A percentile compares a stretch with the other conserved stretches of the same genome.
phyloP scores from a whole-genome alignment of 53 echinoderm and acorn worm genomes.

The Mesocentrotus franciscanus region DNA sequence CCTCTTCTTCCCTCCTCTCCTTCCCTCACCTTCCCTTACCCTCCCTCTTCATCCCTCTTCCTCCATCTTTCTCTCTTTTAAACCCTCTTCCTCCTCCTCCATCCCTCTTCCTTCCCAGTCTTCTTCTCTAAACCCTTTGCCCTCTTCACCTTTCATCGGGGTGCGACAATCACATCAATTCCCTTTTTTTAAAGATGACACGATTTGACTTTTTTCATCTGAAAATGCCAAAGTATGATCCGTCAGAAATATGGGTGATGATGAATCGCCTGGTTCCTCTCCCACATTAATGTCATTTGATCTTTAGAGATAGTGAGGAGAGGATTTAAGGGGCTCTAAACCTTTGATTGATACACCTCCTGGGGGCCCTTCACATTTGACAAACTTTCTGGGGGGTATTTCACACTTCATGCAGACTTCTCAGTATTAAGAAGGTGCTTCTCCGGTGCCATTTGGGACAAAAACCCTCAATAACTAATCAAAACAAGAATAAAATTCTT shows the following conservation, averaged over 20 bases:
- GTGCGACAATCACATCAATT: neutral
- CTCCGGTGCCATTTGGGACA: neutral
- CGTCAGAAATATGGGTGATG: conserved; percentile 21
- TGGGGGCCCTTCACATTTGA: conserved; percentile 40
- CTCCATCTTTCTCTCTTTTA: neutral
- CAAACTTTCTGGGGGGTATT: conserved; percentile 16
- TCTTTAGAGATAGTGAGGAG: conserved; percentile 32
- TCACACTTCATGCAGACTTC: neutral
- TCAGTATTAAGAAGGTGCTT: neutral
- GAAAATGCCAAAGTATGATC: conserved; percentile 11
- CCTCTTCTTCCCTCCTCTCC: neutral
- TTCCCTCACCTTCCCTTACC: neutral
- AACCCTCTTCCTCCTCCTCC: neutral
- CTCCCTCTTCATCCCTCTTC: neutral
- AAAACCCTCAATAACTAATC: neutral
- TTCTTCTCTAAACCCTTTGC: neutral
- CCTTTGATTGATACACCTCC: conserved; percentile 41
- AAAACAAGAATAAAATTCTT: neutral
- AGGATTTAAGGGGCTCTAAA: conserved; percentile 22
- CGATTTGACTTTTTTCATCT: neutral
- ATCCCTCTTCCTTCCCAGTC: neutral
- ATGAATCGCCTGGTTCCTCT: conserved; percentile 12
- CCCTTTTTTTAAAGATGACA: neutral
- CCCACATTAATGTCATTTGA: conserved; percentile 53
- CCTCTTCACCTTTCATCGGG: neutral